A percentile compares a stretch with the other conserved stretches of the same genome.
Conservation (phyloP, 2,888 invertebrate genomes). For the Gastracanthus pulcherrimus region DNA sequence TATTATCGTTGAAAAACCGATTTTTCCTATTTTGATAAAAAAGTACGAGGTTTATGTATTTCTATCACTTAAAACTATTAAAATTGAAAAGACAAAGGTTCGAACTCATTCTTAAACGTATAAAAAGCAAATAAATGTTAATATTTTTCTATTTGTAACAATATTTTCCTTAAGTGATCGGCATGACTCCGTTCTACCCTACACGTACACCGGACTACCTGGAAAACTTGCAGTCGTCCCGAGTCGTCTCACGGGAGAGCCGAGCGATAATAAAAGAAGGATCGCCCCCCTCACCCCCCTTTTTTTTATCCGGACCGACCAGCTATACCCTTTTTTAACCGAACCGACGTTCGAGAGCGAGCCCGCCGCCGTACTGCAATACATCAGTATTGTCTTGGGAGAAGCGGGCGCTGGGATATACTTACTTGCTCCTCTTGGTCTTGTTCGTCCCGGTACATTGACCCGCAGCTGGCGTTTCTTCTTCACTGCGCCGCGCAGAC, state of each 20-base stretch:
- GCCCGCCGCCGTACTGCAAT: constrained; percentile 57
- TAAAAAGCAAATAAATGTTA: no score
- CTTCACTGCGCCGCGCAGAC: no score
- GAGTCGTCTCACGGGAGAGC: not conserved
- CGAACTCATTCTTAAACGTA: no score
- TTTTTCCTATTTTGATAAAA: no score
- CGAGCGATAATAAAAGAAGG: constrained; percentile 41
- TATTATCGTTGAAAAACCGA: no score
- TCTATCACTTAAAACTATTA: no score
- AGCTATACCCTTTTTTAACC: constrained; percentile 56
- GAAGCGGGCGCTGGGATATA: constrained; percentile 26
- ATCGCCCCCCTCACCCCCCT: constrained; percentile 18
- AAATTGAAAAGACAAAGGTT: no score
- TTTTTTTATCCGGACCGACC: constrained; percentile 52
- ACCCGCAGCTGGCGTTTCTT: not conserved
- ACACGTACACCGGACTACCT: constrained; percentile 21
- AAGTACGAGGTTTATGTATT: no score
- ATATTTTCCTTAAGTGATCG: no score
- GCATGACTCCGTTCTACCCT: no score
- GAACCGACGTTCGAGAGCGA: constrained; percentile 33
- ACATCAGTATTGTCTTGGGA: constrained; percentile 60
- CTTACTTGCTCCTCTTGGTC: constrained; percentile 30
- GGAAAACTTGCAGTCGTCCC: constrained; percentile 22
- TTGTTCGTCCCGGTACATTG: not conserved
- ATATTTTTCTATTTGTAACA: no score